These are phyloP conservation scores for Pentalonia nigronervosa DNA, from an alignment of 1,140 invertebrate genomes.

Conservation along the genomic window DNA sequence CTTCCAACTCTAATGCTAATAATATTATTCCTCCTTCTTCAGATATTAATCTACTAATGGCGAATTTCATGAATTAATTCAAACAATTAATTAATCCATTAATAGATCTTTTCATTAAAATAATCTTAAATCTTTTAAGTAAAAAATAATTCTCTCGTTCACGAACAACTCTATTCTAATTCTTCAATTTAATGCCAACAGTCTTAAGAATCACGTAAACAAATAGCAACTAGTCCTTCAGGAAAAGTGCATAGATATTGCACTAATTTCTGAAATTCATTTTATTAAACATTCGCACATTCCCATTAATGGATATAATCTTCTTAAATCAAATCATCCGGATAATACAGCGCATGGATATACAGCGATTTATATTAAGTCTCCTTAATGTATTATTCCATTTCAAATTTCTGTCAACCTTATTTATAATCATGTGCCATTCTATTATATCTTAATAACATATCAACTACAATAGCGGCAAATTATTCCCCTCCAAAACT, in stretches of 20 bases:
- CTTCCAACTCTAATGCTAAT: no score
- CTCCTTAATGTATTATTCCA: background rate
- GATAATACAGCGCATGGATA: no score
- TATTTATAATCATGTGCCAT: background rate
- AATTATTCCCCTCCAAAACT: no score
- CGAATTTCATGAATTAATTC: no score
- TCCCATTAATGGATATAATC: no score
- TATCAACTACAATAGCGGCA: background rate
- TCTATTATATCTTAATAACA: background rate
- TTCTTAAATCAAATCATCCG: no score
- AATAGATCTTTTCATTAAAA: no score
- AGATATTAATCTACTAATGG: no score
- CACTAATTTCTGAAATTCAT: background rate
- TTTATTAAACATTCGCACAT: no score
- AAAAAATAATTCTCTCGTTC: background rate
- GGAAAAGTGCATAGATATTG: no score
- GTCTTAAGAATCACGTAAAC: background rate
- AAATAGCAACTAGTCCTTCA: background rate
- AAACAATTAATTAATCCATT: no score
- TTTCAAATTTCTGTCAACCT: background rate
- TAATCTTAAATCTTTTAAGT: background rate
- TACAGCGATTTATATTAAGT: background rate
- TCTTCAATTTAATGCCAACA: no score
- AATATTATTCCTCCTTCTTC: background rate
- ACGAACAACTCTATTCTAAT: background rate